Percentiles rank a stretch among this genome's conserved stretches.
phyloP scores from a whole-genome alignment of 2,888 invertebrate genomes.

The Drosophila subsilvestris region DNA sequence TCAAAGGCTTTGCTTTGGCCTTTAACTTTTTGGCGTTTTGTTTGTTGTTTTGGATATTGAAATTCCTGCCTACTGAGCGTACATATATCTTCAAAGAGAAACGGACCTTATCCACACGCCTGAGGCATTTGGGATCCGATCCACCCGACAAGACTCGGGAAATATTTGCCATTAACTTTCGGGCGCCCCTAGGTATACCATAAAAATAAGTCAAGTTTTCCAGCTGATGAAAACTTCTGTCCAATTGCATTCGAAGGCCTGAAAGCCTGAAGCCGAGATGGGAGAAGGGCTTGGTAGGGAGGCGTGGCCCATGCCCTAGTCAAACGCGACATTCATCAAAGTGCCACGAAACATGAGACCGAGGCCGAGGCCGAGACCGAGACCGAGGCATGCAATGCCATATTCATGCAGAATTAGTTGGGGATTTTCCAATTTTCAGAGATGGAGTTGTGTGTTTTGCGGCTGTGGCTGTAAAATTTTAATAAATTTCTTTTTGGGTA shows the following conservation, averaged over 20 bases:
- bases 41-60: background rate
- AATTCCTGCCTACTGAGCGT: conserved; percentile 17
- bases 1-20: conserved; percentile 31
- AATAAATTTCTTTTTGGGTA: conserved; percentile 41
- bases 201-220: conserved; percentile 53
- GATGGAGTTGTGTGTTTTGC: conserved; percentile 8
- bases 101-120: background rate
- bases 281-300: conserved; percentile 12
- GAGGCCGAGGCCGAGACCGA: no score
- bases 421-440: conserved; percentile 10
- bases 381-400: conserved; percentile 24
- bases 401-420: background rate
- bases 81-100: conserved; percentile 31
- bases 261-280: conserved; percentile 24
- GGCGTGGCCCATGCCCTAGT: conserved; percentile 45
- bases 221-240: conserved; percentile 59
- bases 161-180: background rate
- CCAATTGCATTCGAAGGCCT: conserved; percentile 52
- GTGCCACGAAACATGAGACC: conserved; percentile 69
- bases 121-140: conserved; percentile 21
- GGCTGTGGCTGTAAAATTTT: conserved; percentile 36
- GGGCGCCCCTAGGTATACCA: conserved; percentile 24
- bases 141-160: background rate
- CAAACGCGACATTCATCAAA: conserved; percentile 76
- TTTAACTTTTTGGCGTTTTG: conserved; percentile 1